Conservation (phyloP, 2,113 vertebrate species). For the Scatophagus argus region DNA sequence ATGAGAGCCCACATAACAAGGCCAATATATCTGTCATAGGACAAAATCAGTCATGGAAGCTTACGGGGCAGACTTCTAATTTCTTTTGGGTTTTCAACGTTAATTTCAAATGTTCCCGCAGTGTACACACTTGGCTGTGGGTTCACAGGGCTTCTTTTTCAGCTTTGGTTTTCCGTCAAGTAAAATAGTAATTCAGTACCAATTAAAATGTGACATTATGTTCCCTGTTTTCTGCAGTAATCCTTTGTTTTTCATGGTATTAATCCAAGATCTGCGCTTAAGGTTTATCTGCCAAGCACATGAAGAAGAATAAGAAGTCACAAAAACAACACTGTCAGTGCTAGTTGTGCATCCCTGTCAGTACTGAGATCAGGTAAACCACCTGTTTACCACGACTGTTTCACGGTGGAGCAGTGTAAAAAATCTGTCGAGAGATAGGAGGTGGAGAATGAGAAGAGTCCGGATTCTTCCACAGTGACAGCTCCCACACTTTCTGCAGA, state of each 20-base stretch:
- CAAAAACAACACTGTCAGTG: conserved; percentile 21
- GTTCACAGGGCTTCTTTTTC: neutral
- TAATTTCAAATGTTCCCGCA: neutral
- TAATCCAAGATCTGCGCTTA: conserved; percentile 34
- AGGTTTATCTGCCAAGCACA: conserved; percentile 23
- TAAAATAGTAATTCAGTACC: neutral
- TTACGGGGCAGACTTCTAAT: neutral
- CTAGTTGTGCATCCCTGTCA: conserved; percentile 47
- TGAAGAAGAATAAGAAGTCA: neutral
- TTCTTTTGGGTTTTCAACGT: neutral
- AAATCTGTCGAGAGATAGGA: conserved; percentile 79
- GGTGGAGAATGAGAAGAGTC: conserved; percentile 42
- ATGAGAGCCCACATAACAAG: neutral
- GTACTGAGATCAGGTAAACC: conserved; percentile 66
- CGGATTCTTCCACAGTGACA: neutral
- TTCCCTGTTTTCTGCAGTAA: too few relatives aligned
- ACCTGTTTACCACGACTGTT: conserved; percentile 81
- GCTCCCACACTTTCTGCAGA: conserved; percentile 3
- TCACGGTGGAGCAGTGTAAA: conserved; percentile 75
- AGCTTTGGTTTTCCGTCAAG: neutral
- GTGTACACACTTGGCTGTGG: neutral
- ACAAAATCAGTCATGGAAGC: neutral
- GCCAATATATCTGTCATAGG: neutral
- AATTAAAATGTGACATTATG: too few relatives aligned
- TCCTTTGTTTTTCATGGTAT: neutral